These are phyloP conservation scores for Coranthus polyacanthus DNA, from an alignment of 2,797 vertebrate genomes.

Conservation along the genomic window DNA sequence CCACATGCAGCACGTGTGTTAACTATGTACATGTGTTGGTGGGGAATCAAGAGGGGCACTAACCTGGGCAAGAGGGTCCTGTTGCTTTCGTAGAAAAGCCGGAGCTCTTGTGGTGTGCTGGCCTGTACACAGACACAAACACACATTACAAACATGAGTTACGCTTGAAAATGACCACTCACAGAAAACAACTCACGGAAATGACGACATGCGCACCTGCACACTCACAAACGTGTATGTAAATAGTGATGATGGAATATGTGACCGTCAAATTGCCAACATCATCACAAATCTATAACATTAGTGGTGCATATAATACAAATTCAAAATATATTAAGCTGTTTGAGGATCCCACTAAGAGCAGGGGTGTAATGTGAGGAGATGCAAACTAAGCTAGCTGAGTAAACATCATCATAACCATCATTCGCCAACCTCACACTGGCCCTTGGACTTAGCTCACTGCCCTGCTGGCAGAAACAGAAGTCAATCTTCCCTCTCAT, in stretches of 20 bases:
- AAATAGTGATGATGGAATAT: conserved; percentile 2
- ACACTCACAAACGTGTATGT: neutral
- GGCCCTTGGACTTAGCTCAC: conserved; percentile 45
- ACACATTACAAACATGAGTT: conserved; percentile 19
- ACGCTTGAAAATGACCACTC: conserved; percentile 4
- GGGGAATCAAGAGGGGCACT: conserved; percentile 62
- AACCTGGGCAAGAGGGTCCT: conserved; percentile 93
- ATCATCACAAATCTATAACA: conserved; percentile 6
- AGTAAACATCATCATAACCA: conserved; percentile 41
- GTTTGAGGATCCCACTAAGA: conserved; percentile 10
- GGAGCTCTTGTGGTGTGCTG: conserved; percentile 96
- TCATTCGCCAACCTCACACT: conserved; percentile 18
- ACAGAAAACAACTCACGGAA: conserved; percentile 5
- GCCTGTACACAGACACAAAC: conserved; percentile 83
- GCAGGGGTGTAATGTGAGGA: conserved; percentile 17
- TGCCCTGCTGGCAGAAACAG: conserved; percentile 39
- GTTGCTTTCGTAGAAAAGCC: conserved; percentile 96
- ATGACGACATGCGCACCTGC: too few species aligned
- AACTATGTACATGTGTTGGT: neutral
- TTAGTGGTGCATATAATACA: neutral
- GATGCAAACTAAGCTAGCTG: conserved; percentile 28
- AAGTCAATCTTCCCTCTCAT: conserved; percentile 6
- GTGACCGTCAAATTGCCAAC: neutral
- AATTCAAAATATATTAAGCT: conserved; percentile 9
- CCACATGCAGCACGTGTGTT: neutral